Base-by-base conservation (phyloP, 2,888 invertebrate species). In the Alitta virens region DNA sequence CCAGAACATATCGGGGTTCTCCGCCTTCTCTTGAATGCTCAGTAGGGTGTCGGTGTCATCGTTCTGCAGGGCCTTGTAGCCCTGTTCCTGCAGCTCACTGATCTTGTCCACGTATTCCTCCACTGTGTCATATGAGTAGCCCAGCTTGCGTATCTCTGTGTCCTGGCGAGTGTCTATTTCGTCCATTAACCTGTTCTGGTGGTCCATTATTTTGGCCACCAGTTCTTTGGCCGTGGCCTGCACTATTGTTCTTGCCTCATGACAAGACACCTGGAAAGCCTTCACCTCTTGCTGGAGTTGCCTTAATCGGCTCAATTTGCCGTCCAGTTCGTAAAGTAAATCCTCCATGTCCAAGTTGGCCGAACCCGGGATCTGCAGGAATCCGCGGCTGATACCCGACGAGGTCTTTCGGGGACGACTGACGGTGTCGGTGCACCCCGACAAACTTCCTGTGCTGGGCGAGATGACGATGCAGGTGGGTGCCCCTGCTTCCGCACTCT, bases 101-200 rank as follows among this genome's bases (percentile, higher is more conserved):
- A 52, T 24, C 7, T 52, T 25, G 16, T 24, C 24, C 12, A 55
- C n/a, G 18, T 56, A 12, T 3, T 56, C 24, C 25, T 56, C 21
- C 25, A 56, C 16, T 25, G 21, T 12, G 16, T 42, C 18, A 3
- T 46, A 9, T 7, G n/a, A 25, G 16, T 21, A 7, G 5, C 51
- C 56, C 24, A 26, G 2, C 40, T 57, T 53, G 21, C 40, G 40
- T 18, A 24, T 23, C 21, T 43, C 33, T 1, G 40, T 57, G 16
- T 53, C 27, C 12, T 43, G 43, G 27, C n/a, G 24, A 3, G 21
- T 57, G 7, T 57, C 57, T n/a, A 60, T 24, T 23, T 64, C 64
- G 5, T 57, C 50, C 46, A 64, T n/a, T 14, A 64, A 49, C n/a
- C 64, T 26, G 24, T 56, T 18, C 57, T 64, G 52, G 23, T 64